These are phyloP conservation scores for Meleagris gallopavo DNA, from an alignment of 2,113 vertebrate species.

Conservation along the genomic window DNA sequence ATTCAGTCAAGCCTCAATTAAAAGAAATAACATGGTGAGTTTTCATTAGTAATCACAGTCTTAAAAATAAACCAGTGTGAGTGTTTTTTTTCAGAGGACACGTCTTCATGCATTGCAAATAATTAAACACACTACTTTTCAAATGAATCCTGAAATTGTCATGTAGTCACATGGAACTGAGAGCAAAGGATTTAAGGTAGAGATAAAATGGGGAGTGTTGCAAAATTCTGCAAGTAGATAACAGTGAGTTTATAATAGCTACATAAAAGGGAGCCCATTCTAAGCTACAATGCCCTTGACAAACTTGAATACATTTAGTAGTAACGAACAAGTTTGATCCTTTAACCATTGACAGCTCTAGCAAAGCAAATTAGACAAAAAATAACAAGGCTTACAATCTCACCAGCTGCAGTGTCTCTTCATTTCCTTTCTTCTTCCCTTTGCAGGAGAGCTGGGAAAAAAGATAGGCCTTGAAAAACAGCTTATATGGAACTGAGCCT, in stretches of 20 bases:
- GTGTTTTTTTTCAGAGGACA: neutral
- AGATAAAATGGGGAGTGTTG: neutral
- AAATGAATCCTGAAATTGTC: neutral
- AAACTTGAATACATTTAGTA: neutral
- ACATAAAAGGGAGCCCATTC: neutral
- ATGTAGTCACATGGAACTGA: neutral
- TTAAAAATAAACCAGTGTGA: neutral
- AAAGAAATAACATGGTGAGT: neutral
- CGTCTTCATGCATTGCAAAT: neutral
- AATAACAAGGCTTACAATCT: neutral
- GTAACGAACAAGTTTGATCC: neutral
- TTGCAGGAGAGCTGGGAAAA: neutral
- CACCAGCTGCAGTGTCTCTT: neutral
- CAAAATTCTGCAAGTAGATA: neutral
- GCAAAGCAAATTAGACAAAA: slow-evolving; percentile 20
- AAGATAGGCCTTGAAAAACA: neutral
- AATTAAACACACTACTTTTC: neutral
- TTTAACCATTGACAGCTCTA: neutral
- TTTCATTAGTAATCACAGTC: neutral
- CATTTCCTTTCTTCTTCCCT: neutral
- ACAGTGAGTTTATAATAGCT: neutral
- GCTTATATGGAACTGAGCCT: neutral
- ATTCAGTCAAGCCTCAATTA: neutral
- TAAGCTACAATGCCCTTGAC: slow-evolving; percentile 23
- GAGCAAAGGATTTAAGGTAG: neutral